Evolutionary conservation across 2,797 vertebrate species (phyloP).

Genomic region (Dryobates pubescens): DNA sequence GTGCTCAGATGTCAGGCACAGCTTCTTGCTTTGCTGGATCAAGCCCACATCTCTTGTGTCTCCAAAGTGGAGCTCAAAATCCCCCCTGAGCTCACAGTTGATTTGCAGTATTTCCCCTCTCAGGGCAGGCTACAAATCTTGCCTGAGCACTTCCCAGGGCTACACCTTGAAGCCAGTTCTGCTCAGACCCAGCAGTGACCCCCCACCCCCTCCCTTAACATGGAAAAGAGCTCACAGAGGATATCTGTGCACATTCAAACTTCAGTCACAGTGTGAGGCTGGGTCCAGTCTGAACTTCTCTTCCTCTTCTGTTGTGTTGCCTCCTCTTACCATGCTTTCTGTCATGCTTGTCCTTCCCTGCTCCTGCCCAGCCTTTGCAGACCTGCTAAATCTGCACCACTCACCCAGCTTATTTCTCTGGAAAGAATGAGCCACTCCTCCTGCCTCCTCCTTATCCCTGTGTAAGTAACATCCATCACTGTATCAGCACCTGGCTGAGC

Average conservation of each 20-base stretch:
- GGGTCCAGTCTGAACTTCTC: neutral
- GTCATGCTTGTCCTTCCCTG: neutral
- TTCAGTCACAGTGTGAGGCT: neutral
- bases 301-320: neutral
- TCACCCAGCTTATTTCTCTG: neutral
- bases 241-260: neutral
- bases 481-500: constrained; percentile 12
- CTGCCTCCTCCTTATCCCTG: neutral
- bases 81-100: neutral
- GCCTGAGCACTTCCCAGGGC: neutral
- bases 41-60: neutral
- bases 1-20: neutral
- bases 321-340: neutral
- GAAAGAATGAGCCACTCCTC: neutral
- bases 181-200: neutral
- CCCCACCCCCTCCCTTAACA: neutral
- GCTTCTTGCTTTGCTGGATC: neutral
- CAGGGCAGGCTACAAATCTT: neutral
- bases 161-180: neutral
- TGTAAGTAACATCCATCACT: constrained; percentile 43
- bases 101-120: neutral
- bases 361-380: neutral
- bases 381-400: neutral
- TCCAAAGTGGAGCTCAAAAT: neutral
- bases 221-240: neutral